phyloP scores from a whole-genome alignment of 1,140 invertebrate genomes.

The Drosophila kohkoa region DNA sequence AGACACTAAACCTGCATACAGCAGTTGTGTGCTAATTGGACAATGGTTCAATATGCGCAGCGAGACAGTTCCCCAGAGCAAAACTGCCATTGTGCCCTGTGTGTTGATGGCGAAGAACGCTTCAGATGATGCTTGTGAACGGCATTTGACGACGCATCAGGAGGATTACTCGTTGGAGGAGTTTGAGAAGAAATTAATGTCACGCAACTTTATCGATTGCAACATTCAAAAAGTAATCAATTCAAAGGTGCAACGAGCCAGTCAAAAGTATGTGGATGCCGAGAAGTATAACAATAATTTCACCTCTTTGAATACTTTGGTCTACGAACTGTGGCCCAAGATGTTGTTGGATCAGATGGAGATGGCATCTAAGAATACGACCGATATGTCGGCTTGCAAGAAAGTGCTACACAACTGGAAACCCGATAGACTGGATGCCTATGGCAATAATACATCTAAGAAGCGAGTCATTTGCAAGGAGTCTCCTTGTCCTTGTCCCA shows the following conservation, averaged over 20 bases:
- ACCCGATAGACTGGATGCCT: slow-evolving; percentile 28
- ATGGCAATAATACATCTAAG: slow-evolving; percentile 37
- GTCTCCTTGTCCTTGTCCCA: neutral
- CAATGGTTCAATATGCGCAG: slow-evolving; percentile 33
- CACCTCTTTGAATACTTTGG: slow-evolving; percentile 50
- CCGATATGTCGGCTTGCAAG: neutral
- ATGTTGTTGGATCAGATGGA: neutral
- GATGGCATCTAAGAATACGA: neutral
- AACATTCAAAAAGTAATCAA: slow-evolving; percentile 5
- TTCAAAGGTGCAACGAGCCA: slow-evolving; percentile 5
- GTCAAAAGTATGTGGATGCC: slow-evolving; percentile 9
- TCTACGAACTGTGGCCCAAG: slow-evolving; percentile 48
- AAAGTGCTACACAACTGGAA: neutral
- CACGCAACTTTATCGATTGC: neutral
- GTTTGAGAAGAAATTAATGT: neutral
- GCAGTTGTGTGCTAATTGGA: slow-evolving; percentile 33
- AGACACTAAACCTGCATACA: slow-evolving; percentile 38
- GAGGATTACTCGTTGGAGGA: slow-evolving; percentile 9
- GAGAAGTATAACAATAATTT: slow-evolving; percentile 45
- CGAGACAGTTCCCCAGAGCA: neutral
- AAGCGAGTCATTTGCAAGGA: neutral
- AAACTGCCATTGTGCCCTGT: slow-evolving; percentile 37
- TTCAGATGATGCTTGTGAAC: slow-evolving; percentile 14
- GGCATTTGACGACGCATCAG: slow-evolving; percentile 30
- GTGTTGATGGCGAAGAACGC: slow-evolving; percentile 12